Conservation (phyloP, 2,888 invertebrate genomes). For the Dione juno region DNA sequence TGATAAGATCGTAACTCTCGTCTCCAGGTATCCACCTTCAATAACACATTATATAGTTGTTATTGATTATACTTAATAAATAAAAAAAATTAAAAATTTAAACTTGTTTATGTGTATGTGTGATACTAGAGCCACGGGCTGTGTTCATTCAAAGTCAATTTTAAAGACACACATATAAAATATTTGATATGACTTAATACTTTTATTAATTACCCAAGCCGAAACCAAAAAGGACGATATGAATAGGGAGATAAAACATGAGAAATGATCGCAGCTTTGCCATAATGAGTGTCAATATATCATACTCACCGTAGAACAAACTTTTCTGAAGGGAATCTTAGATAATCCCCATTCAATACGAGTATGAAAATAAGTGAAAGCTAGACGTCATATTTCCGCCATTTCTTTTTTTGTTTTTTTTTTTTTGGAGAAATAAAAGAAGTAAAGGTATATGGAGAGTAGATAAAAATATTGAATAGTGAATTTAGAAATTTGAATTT, state of each 20-base stretch:
- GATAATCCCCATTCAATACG: conserved; percentile 38
- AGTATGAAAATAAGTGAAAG: conserved; percentile 11
- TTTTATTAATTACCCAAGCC: conserved; percentile 14
- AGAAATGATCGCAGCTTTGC: conserved; percentile 27
- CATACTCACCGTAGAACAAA: conserved; percentile 38
- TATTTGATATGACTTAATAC: neutral
- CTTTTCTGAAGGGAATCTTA: conserved; percentile 33
- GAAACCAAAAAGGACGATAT: conserved; percentile 7
- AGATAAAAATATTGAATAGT: too few species aligned
- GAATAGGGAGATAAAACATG: conserved; percentile 15
- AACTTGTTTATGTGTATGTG: too few species aligned
- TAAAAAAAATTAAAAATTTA: too few species aligned
- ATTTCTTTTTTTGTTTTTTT: neutral
- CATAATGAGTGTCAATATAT: conserved; percentile 36
- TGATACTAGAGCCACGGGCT: too few species aligned
- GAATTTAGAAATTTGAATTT: too few species aligned
- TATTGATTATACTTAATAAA: too few species aligned
- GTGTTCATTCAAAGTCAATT: too few species aligned
- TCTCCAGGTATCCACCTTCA: too few species aligned
- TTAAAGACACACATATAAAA: neutral
- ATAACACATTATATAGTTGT: too few species aligned
- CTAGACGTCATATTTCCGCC: neutral
- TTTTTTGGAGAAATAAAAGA: neutral
- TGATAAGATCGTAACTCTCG: too few species aligned
- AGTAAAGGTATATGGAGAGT: neutral